phyloP scores from a whole-genome alignment of 2,113 vertebrate species.

The Trematocara marginatum region DNA sequence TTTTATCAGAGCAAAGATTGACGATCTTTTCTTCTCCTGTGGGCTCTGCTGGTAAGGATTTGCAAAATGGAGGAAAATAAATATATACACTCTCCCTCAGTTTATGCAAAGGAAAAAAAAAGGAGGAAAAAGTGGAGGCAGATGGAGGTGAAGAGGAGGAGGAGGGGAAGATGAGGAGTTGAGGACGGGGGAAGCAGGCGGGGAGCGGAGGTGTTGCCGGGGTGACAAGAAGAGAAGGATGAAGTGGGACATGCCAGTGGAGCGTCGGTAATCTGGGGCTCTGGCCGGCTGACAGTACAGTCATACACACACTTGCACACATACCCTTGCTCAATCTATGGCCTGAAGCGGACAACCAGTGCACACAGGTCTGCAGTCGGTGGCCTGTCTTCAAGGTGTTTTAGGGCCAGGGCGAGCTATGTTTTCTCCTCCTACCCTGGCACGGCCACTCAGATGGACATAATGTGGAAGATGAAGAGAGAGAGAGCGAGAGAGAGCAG shows the following conservation, averaged over 20 bases:
- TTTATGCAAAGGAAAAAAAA: background rate
- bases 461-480: conserved; percentile 47
- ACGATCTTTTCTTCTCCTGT: conserved; percentile 7
- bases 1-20: conserved; percentile 48
- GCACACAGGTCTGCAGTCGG: conserved; percentile 2
- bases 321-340: background rate
- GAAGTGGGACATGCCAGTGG: conserved; percentile 47
- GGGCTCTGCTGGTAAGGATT: conserved; percentile 8
- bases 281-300: conserved; percentile 43
- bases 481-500: background rate
- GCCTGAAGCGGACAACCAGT: background rate
- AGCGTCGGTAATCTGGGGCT: conserved; percentile 52
- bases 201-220: conserved; percentile 56
- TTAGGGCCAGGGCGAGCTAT: background rate
- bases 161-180: background rate
- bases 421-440: background rate
- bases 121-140: background rate
- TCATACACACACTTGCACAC: background rate
- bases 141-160: conserved; percentile 16
- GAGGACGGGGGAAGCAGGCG: conserved; percentile 1
- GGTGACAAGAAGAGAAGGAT: conserved; percentile 48
- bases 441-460: conserved; percentile 39
- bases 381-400: conserved; percentile 16
- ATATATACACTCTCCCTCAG: conserved; percentile 20
- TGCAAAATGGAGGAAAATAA: conserved; percentile 26